Percentiles rank a stretch among this genome's conserved stretches.
These are phyloP conservation scores for Chascanopsetta lugubris DNA, from an alignment of 2,113 vertebrate species.

Conservation along the genomic window DNA sequence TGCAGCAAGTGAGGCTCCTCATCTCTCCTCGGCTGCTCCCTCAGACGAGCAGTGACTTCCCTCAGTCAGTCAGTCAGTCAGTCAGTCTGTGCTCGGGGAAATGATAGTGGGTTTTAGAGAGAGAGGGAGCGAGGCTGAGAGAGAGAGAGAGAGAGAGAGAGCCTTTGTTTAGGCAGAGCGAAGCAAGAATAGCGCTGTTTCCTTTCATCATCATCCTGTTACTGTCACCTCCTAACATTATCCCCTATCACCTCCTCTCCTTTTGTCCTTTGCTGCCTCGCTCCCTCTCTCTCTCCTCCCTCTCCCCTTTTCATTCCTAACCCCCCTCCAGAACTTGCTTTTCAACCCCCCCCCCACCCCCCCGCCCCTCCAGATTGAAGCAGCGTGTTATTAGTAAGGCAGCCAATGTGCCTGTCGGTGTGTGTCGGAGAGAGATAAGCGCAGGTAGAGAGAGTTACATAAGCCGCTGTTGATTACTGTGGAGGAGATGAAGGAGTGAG, in stretches of 20 bases:
- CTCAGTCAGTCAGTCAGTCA: slow-evolving; percentile 57
- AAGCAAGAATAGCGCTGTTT: slow-evolving; percentile 58
- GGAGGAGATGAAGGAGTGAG: slow-evolving; percentile 58
- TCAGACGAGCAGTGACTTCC: slow-evolving; percentile 65
- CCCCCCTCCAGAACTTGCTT: slow-evolving; percentile 29
- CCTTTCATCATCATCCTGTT: slow-evolving; percentile 76
- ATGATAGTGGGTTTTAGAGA: slow-evolving; percentile 70
- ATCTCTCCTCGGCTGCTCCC: slow-evolving; percentile 51
- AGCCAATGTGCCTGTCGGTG: slow-evolving; percentile 77
- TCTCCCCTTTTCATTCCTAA: slow-evolving; percentile 49
- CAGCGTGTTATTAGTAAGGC: slow-evolving; percentile 81
- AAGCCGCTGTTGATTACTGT: slow-evolving; percentile 80
- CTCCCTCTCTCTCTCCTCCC: slow-evolving; percentile 34
- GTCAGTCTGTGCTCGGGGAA: slow-evolving; percentile 69
- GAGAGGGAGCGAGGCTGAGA: too few species aligned
- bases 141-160: slow-evolving; percentile 65
- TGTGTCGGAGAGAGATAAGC: slow-evolving; percentile 82
- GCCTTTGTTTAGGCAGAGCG: neutral
- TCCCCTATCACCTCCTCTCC: slow-evolving; percentile 63
- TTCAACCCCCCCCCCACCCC: slow-evolving; percentile 24
- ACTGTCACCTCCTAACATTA: slow-evolving; percentile 66
- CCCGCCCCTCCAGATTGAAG: slow-evolving; percentile 56
- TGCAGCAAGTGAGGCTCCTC: slow-evolving; percentile 27
- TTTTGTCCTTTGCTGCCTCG: slow-evolving; percentile 62
- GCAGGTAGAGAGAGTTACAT: slow-evolving; percentile 84